Base-by-base conservation (phyloP, 2,113 vertebrate species). In the Planiliza haematocheilus region DNA sequence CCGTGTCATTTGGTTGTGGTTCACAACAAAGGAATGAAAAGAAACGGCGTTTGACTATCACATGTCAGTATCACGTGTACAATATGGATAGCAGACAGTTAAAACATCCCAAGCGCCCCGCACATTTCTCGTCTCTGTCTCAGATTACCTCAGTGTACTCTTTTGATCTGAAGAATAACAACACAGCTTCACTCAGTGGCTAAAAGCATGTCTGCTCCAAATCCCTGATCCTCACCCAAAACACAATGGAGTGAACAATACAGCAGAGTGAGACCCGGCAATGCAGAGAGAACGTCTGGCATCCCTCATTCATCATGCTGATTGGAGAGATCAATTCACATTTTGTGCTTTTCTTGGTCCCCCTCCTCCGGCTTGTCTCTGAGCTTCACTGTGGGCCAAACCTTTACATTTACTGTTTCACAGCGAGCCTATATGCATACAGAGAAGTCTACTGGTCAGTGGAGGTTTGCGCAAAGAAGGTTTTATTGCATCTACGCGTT, bases 271-370 rank as follows among this genome's bases (percentile, higher is more conserved):
- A 79, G 67, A 78, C 82, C 81, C 77, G 85, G 79, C 51, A 77
- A 66, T 77, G 84, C 70, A 83, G 84, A 85, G 74, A 62, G 63
- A 82, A 62, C 10, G 17, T 34, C 72, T 88, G 88, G 77, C 84
- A 81, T 81, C 58, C 65, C 86, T 90, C 79, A 16, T 92, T 92
- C 84, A 88, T 92, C 89, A 90, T 83, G 56, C 50, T 89, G 86
- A 91, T 90, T 90, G 90, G 80, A 84, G 43, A 81, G 79, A 92
- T 90, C 84, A 89, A 91, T 93, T 90, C 84, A 88, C 58, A 91
- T 90, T 30, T 88, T 91, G 85, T 83, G 75, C 78, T 71, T 85
- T 79, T 81, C 80, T 83, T 86, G 69, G 74, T 77, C 73, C 52
- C 71, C 72, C 42, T 61, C 42, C 63, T 77, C 55, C 20, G 67